phyloP scores from a whole-genome alignment of 2,113 vertebrate genomes.

The Eira barbara region DNA sequence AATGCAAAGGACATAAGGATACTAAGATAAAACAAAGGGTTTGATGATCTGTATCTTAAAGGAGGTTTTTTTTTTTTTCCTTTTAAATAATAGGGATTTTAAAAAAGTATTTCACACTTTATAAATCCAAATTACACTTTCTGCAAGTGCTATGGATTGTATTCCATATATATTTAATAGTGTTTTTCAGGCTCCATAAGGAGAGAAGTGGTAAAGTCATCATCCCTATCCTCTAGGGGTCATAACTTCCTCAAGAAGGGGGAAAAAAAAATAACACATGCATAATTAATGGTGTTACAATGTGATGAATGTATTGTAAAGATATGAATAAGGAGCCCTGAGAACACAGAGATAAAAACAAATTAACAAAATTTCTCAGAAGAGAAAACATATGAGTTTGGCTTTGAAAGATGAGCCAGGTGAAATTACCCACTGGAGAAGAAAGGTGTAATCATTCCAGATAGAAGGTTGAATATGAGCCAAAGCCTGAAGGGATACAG shows the following conservation, averaged over 20 bases:
- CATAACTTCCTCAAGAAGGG: background rate
- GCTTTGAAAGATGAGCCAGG: background rate
- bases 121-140: background rate
- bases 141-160: background rate
- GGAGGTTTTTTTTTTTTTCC: background rate
- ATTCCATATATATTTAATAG: background rate
- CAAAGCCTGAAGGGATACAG: background rate
- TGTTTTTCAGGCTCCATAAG: background rate
- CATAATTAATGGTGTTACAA: background rate
- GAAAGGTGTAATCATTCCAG: background rate
- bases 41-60: conserved; percentile 10
- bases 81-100: background rate
- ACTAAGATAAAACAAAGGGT: background rate
- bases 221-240: background rate
- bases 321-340: background rate
- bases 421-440: background rate
- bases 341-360: background rate
- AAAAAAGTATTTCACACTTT: background rate
- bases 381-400: background rate
- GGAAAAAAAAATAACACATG: background rate
- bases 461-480: rapidly evolving
- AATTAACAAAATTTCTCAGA: background rate
- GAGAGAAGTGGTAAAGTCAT: background rate
- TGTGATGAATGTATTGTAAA: background rate
- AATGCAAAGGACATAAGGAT: background rate